phyloP scores from a whole-genome alignment of 2,113 vertebrate genomes.

The Lamprologus speciosus region DNA sequence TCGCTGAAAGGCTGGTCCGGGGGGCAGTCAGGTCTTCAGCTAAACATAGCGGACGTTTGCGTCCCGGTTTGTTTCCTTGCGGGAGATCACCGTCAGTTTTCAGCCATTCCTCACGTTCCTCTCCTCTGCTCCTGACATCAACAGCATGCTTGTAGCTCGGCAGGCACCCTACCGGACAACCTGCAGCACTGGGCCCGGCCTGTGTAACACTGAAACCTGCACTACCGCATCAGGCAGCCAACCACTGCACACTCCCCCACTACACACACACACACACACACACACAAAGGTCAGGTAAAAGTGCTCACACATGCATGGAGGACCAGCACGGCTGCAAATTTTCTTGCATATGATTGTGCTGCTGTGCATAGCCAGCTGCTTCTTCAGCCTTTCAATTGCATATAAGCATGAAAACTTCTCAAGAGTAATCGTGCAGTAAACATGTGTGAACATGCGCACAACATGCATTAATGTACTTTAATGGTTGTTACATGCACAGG shows the following conservation, averaged over 20 bases:
- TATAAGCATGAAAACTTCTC: not conserved
- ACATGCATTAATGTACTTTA: not conserved
- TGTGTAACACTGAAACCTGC: slow-evolving; percentile 23
- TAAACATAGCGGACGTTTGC: not conserved
- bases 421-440: not conserved
- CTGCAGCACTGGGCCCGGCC: slow-evolving; percentile 47
- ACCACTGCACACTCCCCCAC: not conserved
- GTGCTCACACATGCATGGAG: not conserved
- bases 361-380: not conserved
- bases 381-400: not conserved
- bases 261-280: not conserved
- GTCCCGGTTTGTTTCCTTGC: slow-evolving; percentile 43
- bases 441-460: not conserved
- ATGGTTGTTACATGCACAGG: not conserved
- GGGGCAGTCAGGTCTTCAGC: not conserved
- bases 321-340: not conserved
- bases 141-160: slow-evolving; percentile 54
- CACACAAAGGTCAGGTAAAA: not conserved
- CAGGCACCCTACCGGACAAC: slow-evolving; percentile 51
- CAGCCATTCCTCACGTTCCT: slow-evolving; percentile 62
- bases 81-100: slow-evolving; percentile 53
- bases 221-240: not conserved
- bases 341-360: not conserved
- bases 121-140: slow-evolving; percentile 54
- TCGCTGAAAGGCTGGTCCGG: not conserved